Conservation (phyloP, 1,140 invertebrate species). For the Schlechtendalia chinensis region DNA sequence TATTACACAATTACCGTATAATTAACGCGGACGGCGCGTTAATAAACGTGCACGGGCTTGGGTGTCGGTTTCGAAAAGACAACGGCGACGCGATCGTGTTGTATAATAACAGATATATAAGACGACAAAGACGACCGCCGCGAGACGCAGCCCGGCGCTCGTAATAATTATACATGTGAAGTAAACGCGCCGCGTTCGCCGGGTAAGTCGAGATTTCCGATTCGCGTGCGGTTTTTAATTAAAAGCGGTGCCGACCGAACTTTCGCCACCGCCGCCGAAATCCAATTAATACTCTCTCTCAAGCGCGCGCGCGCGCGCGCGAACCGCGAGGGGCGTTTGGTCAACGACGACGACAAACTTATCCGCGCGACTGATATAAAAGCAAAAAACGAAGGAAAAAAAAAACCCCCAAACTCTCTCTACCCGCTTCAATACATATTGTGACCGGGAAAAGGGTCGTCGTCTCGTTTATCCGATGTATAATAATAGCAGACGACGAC, state of each 20-base stretch:
- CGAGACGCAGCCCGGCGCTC: neutral
- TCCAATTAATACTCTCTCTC: slow-evolving; percentile 23
- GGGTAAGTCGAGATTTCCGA: slow-evolving; percentile 24
- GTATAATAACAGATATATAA: neutral
- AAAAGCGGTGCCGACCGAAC: neutral
- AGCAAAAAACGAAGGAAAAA: neutral
- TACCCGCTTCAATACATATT: too few species aligned
- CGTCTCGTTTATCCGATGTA: neutral
- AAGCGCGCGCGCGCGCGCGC: too few species aligned
- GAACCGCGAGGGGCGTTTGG: slow-evolving; percentile 9
- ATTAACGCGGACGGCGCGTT: too few species aligned
- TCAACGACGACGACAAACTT: slow-evolving; percentile 14
- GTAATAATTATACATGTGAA: slow-evolving; percentile 14
- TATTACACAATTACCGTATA: too few species aligned
- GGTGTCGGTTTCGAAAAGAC: slow-evolving; percentile 5
- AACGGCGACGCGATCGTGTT: neutral
- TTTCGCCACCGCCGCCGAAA: neutral
- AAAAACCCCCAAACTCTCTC: neutral
- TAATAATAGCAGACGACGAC: neutral
- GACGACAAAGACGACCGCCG: neutral
- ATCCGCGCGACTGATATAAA: neutral
- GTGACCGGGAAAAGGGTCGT: neutral
- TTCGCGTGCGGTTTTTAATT: slow-evolving; percentile 23
- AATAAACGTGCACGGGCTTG: neutral
- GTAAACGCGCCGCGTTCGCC: neutral